Conservation (phyloP, 2,888 invertebrate species). For the Gibbula magus region DNA sequence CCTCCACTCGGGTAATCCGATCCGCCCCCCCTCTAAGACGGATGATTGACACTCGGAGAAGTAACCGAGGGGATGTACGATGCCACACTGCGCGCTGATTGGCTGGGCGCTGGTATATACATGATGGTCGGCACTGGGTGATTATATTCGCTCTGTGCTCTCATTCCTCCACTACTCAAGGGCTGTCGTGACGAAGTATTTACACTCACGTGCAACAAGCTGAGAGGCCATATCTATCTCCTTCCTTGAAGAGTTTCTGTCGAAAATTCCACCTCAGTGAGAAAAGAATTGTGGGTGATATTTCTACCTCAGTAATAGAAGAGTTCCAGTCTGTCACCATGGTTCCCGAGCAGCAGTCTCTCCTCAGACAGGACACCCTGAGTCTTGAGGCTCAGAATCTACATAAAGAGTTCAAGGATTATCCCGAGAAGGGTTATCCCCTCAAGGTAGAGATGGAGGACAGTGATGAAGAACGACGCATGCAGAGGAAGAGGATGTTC, state of each 20-base stretch:
- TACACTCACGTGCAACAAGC: neutral
- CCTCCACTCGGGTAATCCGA: neutral
- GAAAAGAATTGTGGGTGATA: neutral
- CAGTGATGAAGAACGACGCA: conserved; percentile 12
- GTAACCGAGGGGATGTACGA: neutral
- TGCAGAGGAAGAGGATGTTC: conserved; percentile 19
- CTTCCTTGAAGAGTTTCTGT: conserved; percentile 1
- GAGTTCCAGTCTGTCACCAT: conserved; percentile 1
- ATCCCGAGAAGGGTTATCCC: conserved; percentile 2
- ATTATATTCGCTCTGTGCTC: conserved; percentile 6
- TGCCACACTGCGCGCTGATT: conserved; percentile 5
- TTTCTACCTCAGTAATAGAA: too few relatives aligned
- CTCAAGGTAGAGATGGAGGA: neutral
- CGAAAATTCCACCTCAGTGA: neutral
- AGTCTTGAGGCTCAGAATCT: conserved; percentile 11
- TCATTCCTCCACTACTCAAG: conserved; percentile 10
- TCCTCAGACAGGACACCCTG: conserved; percentile 21
- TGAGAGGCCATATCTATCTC: neutral
- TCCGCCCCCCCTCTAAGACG: neutral
- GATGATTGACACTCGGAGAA: conserved; percentile 7
- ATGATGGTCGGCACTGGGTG: neutral
- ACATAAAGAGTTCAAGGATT: conserved; percentile 10
- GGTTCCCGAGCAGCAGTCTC: conserved; percentile 29
- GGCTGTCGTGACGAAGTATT: neutral
- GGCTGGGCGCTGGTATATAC: conserved; percentile 6